These are phyloP conservation scores for Watersipora subatra DNA, from an alignment of 1,140 invertebrate species.

Conservation along the genomic window DNA sequence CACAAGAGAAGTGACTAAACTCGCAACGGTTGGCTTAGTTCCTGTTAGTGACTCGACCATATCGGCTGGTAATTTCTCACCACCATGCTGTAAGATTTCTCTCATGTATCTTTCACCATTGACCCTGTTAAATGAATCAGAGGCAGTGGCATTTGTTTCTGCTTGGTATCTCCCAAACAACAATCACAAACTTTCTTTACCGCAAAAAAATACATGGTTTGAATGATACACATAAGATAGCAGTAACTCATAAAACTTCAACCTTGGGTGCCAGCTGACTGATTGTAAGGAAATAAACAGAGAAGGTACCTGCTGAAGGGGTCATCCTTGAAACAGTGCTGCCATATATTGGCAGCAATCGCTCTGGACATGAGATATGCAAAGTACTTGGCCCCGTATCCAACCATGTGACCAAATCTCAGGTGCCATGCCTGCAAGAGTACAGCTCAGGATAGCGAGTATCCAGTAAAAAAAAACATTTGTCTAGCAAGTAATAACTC, in stretches of 20 bases:
- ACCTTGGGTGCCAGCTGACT: no score
- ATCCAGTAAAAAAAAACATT: background rate
- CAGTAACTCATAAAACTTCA: no score
- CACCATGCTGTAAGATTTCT: slow-evolving; percentile 73
- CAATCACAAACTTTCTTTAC: no score
- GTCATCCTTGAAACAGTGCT: slow-evolving; percentile 65
- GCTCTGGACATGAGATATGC: slow-evolving; percentile 87
- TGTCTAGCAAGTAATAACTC: background rate
- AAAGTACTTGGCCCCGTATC: slow-evolving; percentile 97
- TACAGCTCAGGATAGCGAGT: slow-evolving; percentile 14
- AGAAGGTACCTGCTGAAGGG: slow-evolving; percentile 59
- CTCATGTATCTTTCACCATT: slow-evolving; percentile 62
- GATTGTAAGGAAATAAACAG: no score
- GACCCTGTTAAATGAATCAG: slow-evolving; percentile 38
- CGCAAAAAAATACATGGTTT: no score
- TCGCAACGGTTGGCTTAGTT: slow-evolving; percentile 51
- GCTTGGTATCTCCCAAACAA: no score
- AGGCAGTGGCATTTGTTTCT: no score
- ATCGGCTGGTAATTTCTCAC: slow-evolving; percentile 60
- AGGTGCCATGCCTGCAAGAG: slow-evolving; percentile 71
- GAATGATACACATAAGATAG: no score
- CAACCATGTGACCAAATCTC: slow-evolving; percentile 86
- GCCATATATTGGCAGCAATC: slow-evolving; percentile 85
- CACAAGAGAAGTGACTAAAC: slow-evolving; percentile 43
- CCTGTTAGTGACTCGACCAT: slow-evolving; percentile 56